Evolutionary conservation across 2,113 vertebrate species (phyloP), one percentile per base, ranked within the genome.

Genomic region (Ciconia maguari): DNA sequence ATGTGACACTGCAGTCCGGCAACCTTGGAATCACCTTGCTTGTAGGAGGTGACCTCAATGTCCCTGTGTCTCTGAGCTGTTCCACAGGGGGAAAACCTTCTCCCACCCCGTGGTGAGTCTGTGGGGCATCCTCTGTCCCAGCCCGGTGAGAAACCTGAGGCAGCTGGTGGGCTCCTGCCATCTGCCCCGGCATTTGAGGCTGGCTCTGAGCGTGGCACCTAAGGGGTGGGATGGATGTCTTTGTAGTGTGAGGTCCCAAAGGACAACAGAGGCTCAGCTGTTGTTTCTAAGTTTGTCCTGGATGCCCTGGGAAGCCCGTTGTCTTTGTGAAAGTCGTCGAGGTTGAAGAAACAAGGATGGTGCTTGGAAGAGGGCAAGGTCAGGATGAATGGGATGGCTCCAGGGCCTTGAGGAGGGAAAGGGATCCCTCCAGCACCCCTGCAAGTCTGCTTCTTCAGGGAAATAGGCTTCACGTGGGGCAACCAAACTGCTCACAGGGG

Each of bases 231-330:
- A 54, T 36, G 60, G 62, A 54, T 30, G 10, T n/a, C 44, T 92
- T 62, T 75, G 72, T 79, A 71, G 11, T 10, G 29, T 55, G 88
- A 90, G 72, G 57, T 81, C 72, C 65, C 80, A 65, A 74, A 86
- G 94, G 74, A 29, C 83, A 91, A 74, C 90, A 93, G 85, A 77
- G 76, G 81, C 80, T 93, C 96, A 95, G 94, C 91, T 97, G 83
- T 95, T 94, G 71, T 96, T 97, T 96, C 96, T 96, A 76, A 89
- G 90, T 86, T 29, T 60, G 92, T 92, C 93, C 75, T 58, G 78
- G 62, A 41, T 91, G 27, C 62, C 55, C 89, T 87, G 88, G 96
- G 94, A 94, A 94, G 75, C 75, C 26, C 14, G 6, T 81, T 94
- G 66, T 89, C 86, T 87, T 71, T 64, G 83, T 54, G 80, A 96